Base-by-base conservation (phyloP, 2,888 invertebrate species). In the Lysandra bellargus region DNA sequence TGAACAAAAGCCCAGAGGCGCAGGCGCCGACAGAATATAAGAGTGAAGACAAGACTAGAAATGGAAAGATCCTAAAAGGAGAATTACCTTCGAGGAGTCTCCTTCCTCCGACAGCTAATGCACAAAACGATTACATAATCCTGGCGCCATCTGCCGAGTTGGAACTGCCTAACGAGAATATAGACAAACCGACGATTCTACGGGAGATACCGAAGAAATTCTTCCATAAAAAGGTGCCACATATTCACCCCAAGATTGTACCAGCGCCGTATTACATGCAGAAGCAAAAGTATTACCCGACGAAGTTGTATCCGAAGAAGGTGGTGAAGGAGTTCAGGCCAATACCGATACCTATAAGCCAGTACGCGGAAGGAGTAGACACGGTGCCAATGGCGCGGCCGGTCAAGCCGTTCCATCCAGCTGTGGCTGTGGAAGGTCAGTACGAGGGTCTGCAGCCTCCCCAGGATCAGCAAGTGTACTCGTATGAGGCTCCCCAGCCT, bases 241-340 rank as follows among this genome's bases (percentile, higher is more conserved):
- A 89, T 83, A 91, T 83, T 40, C 33, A 64, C 33, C 75, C 74
- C 3, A 75, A 79, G 61, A 75, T 64, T 14, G 23, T 60, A 79
- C 84, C 89, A 75, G 82, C 89, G 23, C 83, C 91, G 80, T 89
- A 90, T 83, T 86, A 91, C 3, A 87, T 86, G 64, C 89, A 87
- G 80, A 91, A 85, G 83, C 89, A 87, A 82, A 84, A 86, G 64
- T 91, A 94, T 82, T 86, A 88, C 37, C 95, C 96, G 2, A 96
- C 95, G 33, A 94, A 94, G 84, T 84, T 92, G 40, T 96, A 95
- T 83, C 96, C 96, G 0, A 96, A 96, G 85, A 96, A 96, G 85
- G 96, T 92, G 86, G 87, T 90, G 81, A 90, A 92, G 76, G 91
- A 92, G 37, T 92, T 95, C 79, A 94, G 93, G 79, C 93, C 94